These are phyloP conservation scores for Pogona vitticeps DNA, from an alignment of 2,113 vertebrate species.

Conservation along the genomic window DNA sequence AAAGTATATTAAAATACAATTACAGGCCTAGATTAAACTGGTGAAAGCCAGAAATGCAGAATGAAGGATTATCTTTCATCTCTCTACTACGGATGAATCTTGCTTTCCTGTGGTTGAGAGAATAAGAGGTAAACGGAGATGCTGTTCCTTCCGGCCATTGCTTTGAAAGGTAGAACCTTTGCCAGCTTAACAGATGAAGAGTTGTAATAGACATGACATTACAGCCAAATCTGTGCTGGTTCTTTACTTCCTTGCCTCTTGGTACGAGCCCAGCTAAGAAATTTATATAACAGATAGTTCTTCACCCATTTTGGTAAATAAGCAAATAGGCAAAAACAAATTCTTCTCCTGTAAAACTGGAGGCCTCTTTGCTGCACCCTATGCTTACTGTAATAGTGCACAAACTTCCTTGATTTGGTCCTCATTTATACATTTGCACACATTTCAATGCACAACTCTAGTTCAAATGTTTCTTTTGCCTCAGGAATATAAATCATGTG, in stretches of 20 bases:
- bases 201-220: background rate
- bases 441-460: too few relatives aligned
- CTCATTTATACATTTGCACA: too few relatives aligned
- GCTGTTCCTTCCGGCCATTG: background rate
- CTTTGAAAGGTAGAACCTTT: background rate
- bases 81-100: background rate
- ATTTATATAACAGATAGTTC: background rate
- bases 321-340: too few relatives aligned
- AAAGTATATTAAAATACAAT: slow-evolving; percentile 30
- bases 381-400: too few relatives aligned
- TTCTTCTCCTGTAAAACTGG: too few relatives aligned
- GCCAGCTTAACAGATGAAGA: background rate
- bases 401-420: too few relatives aligned
- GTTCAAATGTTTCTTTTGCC: background rate
- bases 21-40: slow-evolving; percentile 33
- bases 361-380: too few relatives aligned
- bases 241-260: background rate
- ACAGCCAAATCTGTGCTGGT: too few relatives aligned
- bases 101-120: background rate
- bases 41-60: slow-evolving; percentile 27
- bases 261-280: background rate
- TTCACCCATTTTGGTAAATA: background rate
- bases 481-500: background rate
- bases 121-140: background rate
- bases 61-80: slow-evolving; percentile 38